Evolutionary conservation across 2,888 invertebrate species (phyloP), one percentile per base, ranked within the genome.

Genomic region (Bembecia ichneumoniformis): DNA sequence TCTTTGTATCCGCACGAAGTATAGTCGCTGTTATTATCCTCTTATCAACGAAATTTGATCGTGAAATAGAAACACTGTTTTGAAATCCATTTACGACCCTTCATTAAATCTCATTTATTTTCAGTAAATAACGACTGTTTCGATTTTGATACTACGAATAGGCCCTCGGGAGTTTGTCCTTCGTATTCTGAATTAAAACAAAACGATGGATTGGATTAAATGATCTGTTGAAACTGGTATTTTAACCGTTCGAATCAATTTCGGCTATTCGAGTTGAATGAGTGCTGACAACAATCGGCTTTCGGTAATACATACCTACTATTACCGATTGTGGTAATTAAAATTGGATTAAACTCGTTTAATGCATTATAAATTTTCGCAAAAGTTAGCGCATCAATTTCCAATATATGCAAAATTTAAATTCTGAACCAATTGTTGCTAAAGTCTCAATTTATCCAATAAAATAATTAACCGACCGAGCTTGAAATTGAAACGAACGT

Each of bases 311-410:
- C 54, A 60, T 58, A 63, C 54, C 57, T 63, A 59, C 58, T 60
- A 53, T n/a, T n/a, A n/a, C n/a, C n/a, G 51, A 59, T n/a, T n/a
- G 45, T 66, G 53, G 64, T 68, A 74, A 76, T 76, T 76, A 73
- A 75, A 74, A 73, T 65, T 70, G 74, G 74, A 70, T 75, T 74
- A 65, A 71, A 61, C 58, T 60, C 62, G 60, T 62, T 61, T 62
- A n/a, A 63, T 57, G 60, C 57, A 63, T 65, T 60, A 57, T 63
- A 68, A 59, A 65, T 70, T 64, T 68, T 60, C 64, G 66, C 68
- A 66, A 69, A 71, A 72, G 66, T 73, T 66, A 53, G 43, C 49
- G 56, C 53, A 59, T 52, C 58, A 57, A 57, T 62, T 64, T 60
- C 52, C 56, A 54, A 58, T 40, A 7, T 40, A 13, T n/a, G 13